phyloP scores from a whole-genome alignment of 2,797 vertebrate species.

The Helarctos malayanus region DNA sequence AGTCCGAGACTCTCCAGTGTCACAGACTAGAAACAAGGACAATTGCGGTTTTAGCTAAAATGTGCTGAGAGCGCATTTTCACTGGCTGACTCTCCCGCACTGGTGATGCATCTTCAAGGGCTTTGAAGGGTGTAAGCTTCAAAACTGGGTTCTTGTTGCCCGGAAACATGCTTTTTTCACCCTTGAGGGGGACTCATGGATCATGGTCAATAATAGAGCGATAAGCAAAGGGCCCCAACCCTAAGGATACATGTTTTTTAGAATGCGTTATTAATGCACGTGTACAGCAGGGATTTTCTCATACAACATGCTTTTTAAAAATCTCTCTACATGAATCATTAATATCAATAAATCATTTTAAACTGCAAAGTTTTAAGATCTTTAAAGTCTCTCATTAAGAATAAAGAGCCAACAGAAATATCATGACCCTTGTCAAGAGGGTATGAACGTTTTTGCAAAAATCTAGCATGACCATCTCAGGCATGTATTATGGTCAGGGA shows the following conservation, averaged over 20 bases:
- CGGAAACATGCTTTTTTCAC: not conserved
- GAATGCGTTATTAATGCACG: not conserved
- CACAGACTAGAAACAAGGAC: not conserved
- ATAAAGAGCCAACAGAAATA: conserved; percentile 9
- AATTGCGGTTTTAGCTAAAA: not conserved
- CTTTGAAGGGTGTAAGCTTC: not conserved
- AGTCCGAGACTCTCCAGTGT: not conserved
- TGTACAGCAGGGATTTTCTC: not conserved
- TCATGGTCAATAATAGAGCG: not conserved
- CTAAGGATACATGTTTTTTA: not conserved
- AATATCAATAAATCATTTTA: not conserved
- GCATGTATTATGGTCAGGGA: too few species aligned
- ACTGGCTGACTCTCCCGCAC: too few species aligned
- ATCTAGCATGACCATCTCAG: not conserved
- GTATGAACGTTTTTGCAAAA: not conserved
- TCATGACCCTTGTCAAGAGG: not conserved
- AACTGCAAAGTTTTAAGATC: not conserved
- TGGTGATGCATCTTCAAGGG: not conserved
- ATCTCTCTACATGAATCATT: not conserved
- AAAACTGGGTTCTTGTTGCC: not conserved
- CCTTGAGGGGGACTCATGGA: not conserved
- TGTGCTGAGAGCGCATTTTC: not conserved
- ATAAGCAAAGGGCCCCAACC: not conserved
- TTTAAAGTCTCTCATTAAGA: not conserved
- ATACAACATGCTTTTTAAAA: not conserved